Evolutionary conservation across 1,140 invertebrate genomes (phyloP).

Genomic region (Ceratina australensis): DNA sequence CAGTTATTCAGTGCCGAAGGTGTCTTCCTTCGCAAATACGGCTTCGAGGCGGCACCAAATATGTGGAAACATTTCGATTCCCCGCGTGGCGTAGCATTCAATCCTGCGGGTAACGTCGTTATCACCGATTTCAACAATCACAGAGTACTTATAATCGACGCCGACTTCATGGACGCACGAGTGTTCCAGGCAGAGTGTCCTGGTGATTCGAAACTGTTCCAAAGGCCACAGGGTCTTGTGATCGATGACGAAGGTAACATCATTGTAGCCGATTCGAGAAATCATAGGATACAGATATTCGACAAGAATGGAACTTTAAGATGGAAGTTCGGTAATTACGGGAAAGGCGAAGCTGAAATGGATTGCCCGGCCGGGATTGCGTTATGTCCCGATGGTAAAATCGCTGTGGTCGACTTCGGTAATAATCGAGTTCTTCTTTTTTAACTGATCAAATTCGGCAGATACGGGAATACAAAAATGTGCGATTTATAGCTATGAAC

Average conservation of each 20-base stretch:
- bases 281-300: conserved; percentile 90
- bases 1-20: conserved; percentile 92
- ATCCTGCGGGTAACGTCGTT: conserved; percentile 88
- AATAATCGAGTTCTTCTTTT: conserved; percentile 93
- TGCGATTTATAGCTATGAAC: too few species aligned
- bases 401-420: conserved; percentile 96
- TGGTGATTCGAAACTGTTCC: conserved; percentile 86
- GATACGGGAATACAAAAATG: too few species aligned
- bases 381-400: conserved; percentile 88
- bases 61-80: conserved; percentile 93
- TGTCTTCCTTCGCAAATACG: conserved; percentile 91
- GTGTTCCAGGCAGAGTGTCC: conserved; percentile 87
- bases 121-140: conserved; percentile 98
- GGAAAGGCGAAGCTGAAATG: conserved; percentile 90
- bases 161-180: conserved; percentile 84
- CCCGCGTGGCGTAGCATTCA: conserved; percentile 94
- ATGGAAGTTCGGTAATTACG: conserved; percentile 90
- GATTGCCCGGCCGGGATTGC: conserved; percentile 94
- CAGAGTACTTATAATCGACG: conserved; percentile 88
- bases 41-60: conserved; percentile 86
- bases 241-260: conserved; percentile 93
- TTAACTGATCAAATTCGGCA: conserved; percentile 39
- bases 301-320: conserved; percentile 88
- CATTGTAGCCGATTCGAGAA: conserved; percentile 94
- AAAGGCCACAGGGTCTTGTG: conserved; percentile 92